Evolutionary conservation across 2,797 vertebrate species (phyloP), one percentile per base, ranked within the genome.

Genomic region (Danio albolineatus): DNA sequence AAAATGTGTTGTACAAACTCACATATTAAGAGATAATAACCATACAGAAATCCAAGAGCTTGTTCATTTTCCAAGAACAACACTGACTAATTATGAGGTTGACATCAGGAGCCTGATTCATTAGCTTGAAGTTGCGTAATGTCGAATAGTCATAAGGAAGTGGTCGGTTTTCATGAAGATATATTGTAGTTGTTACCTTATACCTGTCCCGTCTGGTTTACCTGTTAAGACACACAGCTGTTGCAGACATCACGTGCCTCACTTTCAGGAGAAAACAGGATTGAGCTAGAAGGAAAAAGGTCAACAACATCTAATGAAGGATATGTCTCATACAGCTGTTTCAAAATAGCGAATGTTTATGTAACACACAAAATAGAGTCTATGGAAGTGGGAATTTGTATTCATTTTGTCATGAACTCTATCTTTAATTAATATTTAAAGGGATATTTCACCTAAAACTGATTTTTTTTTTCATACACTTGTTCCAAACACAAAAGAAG

Each of bases 191-290:
- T 75, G 56, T 10, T 56, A 12, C 38, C 17, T 14, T 49, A 10
- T 65, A 48, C 66, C 56, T 61, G 56, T 43, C 39, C 36, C 39
- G 56, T 71, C 66, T 78, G 66, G 66, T 16, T 51, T 62, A 53
- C 46, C 76, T 62, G 46, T 60, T 53, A 62, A 16, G 62, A 49
- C 14, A 38, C 28, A 76, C 75, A 76, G 61, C 19, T 57, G 51
- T 76, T 76, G 51, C 62, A 67, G 51, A 76, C 39, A 7, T 38
- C 28, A 39, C 64, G 67, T 21, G n/a, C 41, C 1, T 77, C 16
- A 7, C 10, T 44, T 67, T 62, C 65, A 48, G 43, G 12, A 69
- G 4, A 13, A 17, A 62, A 69, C 75, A 19, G 43, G 74, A 66
- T 76, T 65, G 51, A 66, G 46, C 51, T n/a, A 13, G 74, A 17